phyloP scores from a whole-genome alignment of 2,888 invertebrate genomes.

The Diachrysia chrysitis region DNA sequence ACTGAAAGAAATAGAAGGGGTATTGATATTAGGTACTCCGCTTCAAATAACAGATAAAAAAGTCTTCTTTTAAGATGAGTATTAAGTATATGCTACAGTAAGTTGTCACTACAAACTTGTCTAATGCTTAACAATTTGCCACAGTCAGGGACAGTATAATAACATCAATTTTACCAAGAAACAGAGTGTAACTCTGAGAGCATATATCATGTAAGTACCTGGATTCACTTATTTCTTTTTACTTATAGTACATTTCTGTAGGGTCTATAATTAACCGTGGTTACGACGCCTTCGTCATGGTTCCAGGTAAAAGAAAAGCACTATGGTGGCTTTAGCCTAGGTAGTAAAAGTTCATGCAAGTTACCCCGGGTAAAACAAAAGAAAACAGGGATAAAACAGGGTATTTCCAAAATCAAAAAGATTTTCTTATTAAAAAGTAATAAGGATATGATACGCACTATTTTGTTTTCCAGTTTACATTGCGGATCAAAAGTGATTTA shows the following conservation, averaged over 20 bases:
- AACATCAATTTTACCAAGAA: slow-evolving; percentile 44
- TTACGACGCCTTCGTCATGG: not conserved
- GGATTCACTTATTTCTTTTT: slow-evolving; percentile 3
- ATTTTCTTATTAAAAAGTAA: too few species aligned
- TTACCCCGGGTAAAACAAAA: too few species aligned
- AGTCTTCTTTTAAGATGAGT: not conserved
- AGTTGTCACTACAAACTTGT: slow-evolving; percentile 28
- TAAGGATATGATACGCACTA: too few species aligned
- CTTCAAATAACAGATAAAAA: too few species aligned
- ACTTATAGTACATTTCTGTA: not conserved
- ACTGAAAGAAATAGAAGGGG: too few species aligned
- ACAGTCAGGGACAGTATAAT: slow-evolving; percentile 31
- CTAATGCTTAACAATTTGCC: slow-evolving; percentile 49
- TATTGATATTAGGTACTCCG: too few species aligned
- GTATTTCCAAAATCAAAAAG: too few species aligned
- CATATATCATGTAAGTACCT: not conserved
- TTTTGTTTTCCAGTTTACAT: too few species aligned
- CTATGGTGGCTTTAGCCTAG: too few species aligned
- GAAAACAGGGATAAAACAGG: too few species aligned
- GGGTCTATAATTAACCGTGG: not conserved
- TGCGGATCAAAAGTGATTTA: not conserved
- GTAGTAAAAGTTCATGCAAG: too few species aligned
- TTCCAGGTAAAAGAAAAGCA: not conserved
- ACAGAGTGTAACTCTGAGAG: slow-evolving; percentile 58
- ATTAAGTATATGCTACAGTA: slow-evolving; percentile 14